Evolutionary conservation across 2,113 vertebrate genomes (phyloP), one percentile per base, ranked within the genome.

Genomic region (Otis tarda): DNA sequence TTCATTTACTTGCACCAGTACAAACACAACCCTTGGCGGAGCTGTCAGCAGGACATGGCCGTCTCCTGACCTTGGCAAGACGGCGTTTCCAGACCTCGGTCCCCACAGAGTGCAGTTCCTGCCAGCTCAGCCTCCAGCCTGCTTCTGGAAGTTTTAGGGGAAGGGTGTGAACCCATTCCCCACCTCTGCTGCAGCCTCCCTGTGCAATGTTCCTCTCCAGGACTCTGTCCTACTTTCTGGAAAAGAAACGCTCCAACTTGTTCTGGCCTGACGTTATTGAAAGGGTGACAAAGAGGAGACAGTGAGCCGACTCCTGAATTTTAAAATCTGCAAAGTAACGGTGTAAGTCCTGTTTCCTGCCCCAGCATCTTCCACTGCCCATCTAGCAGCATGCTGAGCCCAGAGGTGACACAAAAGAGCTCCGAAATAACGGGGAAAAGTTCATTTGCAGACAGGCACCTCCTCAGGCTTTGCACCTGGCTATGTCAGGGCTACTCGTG

Each of bases 21-120:
- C 70, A 57, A 74, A 57, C 68, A 23, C 37, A 73, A 35, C 31
- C 57, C 59, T 74, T 30, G 71, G 35, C 19, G 23, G 28, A 35
- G 73, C 1, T 81, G 85, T 77, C 73, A 77, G 85, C 43, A 57
- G 90, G 71, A 88, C 28, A 2, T 22, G 47, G n/a, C 37, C 8
- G 3, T 31, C n/a, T 31, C 89, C 91, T 92, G 88, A 88, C 88
- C 85, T 95, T 91, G 93, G 93, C 90, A 88, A 93, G 50, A 81
- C 23, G 9, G 14, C 4, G n/a, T 87, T 94, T 91, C 74, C 69
- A 92, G 64, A 77, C 6, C 14, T 74, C 0, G 3, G 30, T 43
- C 47, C 21, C 35, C 64, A 17, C 0, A 49, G 84, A 71, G 55
- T 6, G 47, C 28, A 37, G 2, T 20, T 59, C 89, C 55, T 69